Evolutionary conservation across 2,888 invertebrate species (phyloP).

Genomic region (Brenthis daphne): DNA sequence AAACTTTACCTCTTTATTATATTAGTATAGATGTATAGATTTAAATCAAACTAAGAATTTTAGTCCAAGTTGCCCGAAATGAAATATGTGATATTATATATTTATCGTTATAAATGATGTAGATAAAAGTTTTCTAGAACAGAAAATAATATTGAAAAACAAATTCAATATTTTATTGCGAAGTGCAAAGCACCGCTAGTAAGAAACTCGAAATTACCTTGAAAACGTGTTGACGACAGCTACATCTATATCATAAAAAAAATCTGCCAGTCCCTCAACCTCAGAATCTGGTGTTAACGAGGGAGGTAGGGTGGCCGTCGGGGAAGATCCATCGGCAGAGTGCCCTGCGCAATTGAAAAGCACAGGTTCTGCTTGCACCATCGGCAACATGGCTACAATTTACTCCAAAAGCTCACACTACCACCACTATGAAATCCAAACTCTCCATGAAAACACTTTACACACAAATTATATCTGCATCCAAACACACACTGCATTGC

Average conservation of each 20-base stretch:
- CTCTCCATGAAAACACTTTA: slow-evolving; percentile 61
- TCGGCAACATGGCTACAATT: slow-evolving; percentile 74
- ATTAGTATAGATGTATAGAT: too few relatives aligned
- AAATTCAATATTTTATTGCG: background rate
- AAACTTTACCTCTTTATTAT: too few relatives aligned
- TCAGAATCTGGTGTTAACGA: slow-evolving; percentile 75
- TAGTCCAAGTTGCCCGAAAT: too few relatives aligned
- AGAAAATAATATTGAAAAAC: background rate
- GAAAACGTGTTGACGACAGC: slow-evolving; percentile 69
- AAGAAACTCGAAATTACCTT: slow-evolving; percentile 54
- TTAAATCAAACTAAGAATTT: too few relatives aligned
- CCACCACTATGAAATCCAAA: slow-evolving; percentile 58
- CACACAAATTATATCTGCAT: slow-evolving; percentile 71
- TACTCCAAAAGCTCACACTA: slow-evolving; percentile 59
- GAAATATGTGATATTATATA: too few relatives aligned
- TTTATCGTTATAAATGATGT: too few relatives aligned
- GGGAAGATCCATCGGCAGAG: slow-evolving; percentile 64
- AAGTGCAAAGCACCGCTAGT: background rate
- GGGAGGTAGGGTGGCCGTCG: slow-evolving; percentile 73
- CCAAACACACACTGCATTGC: slow-evolving; percentile 81
- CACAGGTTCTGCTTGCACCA: slow-evolving; percentile 75
- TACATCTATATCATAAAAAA: slow-evolving; percentile 78
- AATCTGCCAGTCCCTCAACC: slow-evolving; percentile 74
- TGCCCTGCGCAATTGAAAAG: slow-evolving; percentile 70
- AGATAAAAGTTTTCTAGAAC: background rate